phyloP scores from a whole-genome alignment of 1,140 invertebrate genomes.

The Trichonephila clavipes region DNA sequence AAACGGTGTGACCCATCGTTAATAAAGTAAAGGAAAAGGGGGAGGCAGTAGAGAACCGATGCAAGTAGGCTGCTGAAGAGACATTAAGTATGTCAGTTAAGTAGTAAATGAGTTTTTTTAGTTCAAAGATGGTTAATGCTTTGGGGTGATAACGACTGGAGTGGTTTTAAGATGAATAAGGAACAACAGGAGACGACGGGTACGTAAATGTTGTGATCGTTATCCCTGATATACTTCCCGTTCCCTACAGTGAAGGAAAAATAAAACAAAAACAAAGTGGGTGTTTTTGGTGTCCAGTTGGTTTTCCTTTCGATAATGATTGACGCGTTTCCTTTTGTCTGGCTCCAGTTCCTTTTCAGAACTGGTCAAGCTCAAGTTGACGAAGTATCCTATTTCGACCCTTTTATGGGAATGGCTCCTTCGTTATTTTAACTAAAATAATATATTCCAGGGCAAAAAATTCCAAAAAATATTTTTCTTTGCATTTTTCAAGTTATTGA shows the following conservation, averaged over 20 bases:
- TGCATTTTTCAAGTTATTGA: too few relatives aligned
- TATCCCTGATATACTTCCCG: not conserved
- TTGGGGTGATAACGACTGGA: slow-evolving; percentile 9
- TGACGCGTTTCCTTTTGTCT: too few relatives aligned
- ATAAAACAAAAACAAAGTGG: too few relatives aligned
- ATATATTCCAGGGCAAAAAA: too few relatives aligned
- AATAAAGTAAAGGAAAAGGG: slow-evolving; percentile 34
- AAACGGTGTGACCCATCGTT: slow-evolving; percentile 44
- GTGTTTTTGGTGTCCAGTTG: not conserved
- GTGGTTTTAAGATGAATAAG: slow-evolving; percentile 1
- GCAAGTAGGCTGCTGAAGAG: not conserved
- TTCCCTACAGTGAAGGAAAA: not conserved
- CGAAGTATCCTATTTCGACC: too few relatives aligned
- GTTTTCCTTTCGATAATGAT: too few relatives aligned
- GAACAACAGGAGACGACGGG: not conserved
- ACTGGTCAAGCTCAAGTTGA: too few relatives aligned
- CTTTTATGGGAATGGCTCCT: too few relatives aligned
- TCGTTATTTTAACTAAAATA: too few relatives aligned
- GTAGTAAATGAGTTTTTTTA: slow-evolving; percentile 17
- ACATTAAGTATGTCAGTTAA: slow-evolving; percentile 11
- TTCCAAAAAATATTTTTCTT: too few relatives aligned
- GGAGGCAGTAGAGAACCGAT: too few relatives aligned
- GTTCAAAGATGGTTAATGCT: not conserved
- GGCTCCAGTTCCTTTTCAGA: too few relatives aligned
- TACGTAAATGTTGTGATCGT: not conserved